Evolutionary conservation across 2,113 vertebrate species (phyloP).

Genomic region (Rostratula benghalensis): DNA sequence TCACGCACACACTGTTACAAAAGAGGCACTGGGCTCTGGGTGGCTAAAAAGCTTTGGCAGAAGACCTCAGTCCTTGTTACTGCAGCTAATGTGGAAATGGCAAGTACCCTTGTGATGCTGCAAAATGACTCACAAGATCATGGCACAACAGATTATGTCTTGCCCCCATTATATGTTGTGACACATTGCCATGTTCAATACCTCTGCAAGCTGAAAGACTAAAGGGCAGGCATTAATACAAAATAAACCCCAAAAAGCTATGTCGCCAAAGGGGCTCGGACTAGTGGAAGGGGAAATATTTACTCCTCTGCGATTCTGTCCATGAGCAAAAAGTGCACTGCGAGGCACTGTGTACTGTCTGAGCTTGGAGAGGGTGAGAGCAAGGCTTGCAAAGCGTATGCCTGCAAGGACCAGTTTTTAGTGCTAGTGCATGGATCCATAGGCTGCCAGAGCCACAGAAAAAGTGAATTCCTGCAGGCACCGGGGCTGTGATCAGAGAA

Average conservation of each 20-base stretch:
- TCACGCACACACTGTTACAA: background rate
- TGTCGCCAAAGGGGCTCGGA: background rate
- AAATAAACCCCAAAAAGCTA: background rate
- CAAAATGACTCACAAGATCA: constrained; percentile 6
- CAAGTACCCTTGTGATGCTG: background rate
- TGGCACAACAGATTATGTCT: constrained; percentile 5
- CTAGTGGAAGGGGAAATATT: background rate
- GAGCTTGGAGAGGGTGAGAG: background rate
- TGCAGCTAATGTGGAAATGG: background rate
- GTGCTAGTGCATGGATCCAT: background rate
- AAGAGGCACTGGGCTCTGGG: background rate
- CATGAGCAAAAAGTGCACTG: background rate
- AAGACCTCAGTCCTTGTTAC: background rate
- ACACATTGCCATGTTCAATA: constrained; percentile 26
- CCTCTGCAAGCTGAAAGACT: background rate
- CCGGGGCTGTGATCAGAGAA: background rate
- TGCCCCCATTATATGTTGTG: background rate
- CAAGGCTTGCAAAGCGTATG: background rate
- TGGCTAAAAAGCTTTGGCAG: constrained; percentile 3
- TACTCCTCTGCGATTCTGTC: background rate
- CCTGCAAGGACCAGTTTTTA: background rate
- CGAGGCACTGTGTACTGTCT: background rate
- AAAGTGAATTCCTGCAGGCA: background rate
- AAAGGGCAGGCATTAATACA: constrained; percentile 20
- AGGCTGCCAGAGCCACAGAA: background rate